Conservation (phyloP, 2,113 vertebrate genomes). For the Sphaerodactylus townsendi region DNA sequence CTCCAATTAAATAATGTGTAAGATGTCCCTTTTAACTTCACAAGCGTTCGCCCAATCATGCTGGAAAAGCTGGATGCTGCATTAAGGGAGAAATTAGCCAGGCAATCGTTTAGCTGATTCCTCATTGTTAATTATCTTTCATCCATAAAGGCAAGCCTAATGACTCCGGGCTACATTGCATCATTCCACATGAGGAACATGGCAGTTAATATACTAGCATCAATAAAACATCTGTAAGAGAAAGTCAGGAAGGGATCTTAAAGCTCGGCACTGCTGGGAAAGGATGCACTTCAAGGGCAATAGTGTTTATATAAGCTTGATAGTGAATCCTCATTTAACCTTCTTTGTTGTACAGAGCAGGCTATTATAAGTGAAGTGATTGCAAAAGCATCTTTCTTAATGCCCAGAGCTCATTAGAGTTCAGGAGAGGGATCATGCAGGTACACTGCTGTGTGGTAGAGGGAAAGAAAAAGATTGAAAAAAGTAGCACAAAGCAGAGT, state of each 20-base stretch:
- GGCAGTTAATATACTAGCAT: slow-evolving; percentile 62
- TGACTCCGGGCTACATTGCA: slow-evolving; percentile 56
- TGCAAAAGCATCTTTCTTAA: slow-evolving; percentile 37
- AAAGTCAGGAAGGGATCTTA: slow-evolving; percentile 46
- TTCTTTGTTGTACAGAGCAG: background rate
- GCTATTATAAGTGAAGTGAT: slow-evolving; percentile 9
- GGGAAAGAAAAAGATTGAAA: background rate
- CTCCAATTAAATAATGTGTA: background rate
- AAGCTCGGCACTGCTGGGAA: slow-evolving; percentile 41
- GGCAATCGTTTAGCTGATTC: slow-evolving; percentile 56
- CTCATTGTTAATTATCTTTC: slow-evolving; percentile 52
- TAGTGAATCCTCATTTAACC: slow-evolving; percentile 19
- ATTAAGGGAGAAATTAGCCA: slow-evolving; percentile 60
- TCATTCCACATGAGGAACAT: slow-evolving; percentile 50
- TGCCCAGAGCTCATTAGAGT: slow-evolving; percentile 14
- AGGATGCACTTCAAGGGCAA: slow-evolving; percentile 44
- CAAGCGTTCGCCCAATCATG: background rate
- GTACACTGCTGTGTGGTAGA: background rate
- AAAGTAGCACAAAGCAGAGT: slow-evolving; percentile 17
- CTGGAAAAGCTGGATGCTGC: slow-evolving; percentile 32
- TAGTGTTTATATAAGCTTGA: slow-evolving; percentile 29
- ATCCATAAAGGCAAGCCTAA: slow-evolving; percentile 60
- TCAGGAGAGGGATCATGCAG: background rate
- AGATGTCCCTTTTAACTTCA: slow-evolving; percentile 13
- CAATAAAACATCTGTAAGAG: slow-evolving; percentile 48